Base-by-base conservation (phyloP, 2,888 invertebrate species). In the Luperina testacea region DNA sequence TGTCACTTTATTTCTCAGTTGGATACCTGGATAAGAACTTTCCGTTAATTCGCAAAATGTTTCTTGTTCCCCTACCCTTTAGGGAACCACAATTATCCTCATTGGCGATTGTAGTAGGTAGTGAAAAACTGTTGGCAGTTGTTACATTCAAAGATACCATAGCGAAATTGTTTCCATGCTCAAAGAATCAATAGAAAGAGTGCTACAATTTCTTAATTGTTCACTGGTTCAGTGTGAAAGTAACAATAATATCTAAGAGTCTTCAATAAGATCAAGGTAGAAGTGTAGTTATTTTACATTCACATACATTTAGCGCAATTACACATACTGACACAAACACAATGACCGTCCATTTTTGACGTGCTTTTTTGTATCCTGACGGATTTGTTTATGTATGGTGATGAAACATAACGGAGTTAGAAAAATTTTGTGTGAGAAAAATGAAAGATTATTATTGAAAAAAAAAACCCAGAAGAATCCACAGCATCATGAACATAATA, bases 291-390 rank as follows among this genome's bases (percentile, higher is more conserved):
- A 53, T 15, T 80, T 80, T 65, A 81, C 85, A 84, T 80, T 70
- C 59, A 73, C 85, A 81, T 53, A 83, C 65, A 80, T 71, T 57
- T 45, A 85, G 51, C n/a, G 15, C 81, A 72, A 85, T 80, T 27
- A 67, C 68, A 69, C 72, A 80, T 69, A 84, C 64, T 59, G 2
- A 42, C 42, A 85, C 70, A 72, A 70, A 82, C 72, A 84, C 51
- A 71, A 75, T 78, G 71, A 72, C 72, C 24, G 20, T 65, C 32
- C 59, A 64, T 38, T 65, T 27, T 68, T 17, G 27, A n/a, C 3
- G 15, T 20, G 42, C 13, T 59, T 45, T n/a, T 38, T 59, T n/a
- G 59, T 45, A 13, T 59, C 32, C 38, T 42, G 27, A 51, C 17
- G 27, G n/a, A 45, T 79, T 69, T 67, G 4, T 32, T 42, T 53